These are phyloP conservation scores for Sphaerophoria taeniata DNA, from an alignment of 2,888 invertebrate species.

Conservation along the genomic window DNA sequence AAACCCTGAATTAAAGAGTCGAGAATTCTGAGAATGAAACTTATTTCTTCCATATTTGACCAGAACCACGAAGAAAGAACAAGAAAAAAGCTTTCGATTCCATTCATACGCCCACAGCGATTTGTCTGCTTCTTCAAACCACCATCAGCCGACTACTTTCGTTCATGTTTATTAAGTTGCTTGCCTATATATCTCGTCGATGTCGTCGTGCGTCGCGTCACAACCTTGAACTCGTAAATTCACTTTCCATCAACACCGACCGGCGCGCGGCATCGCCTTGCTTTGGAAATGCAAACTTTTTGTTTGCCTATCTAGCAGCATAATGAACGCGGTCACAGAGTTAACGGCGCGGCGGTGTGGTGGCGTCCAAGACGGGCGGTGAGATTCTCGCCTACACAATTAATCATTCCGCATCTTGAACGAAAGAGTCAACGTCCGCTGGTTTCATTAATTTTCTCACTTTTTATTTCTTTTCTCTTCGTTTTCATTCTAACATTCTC, in stretches of 20 bases:
- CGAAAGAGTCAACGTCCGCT: slow-evolving; percentile 62
- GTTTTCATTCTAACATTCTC: slow-evolving; percentile 14
- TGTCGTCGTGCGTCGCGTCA: slow-evolving; percentile 5
- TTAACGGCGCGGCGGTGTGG: slow-evolving; percentile 16
- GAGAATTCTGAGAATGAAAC: neutral
- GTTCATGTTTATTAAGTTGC: slow-evolving; percentile 25
- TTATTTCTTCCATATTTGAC: slow-evolving; percentile 14
- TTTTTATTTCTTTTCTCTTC: slow-evolving; percentile 9
- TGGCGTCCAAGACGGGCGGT: neutral
- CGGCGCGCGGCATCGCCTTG: no score
- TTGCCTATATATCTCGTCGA: slow-evolving; percentile 20
- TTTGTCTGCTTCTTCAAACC: neutral
- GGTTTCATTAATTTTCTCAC: slow-evolving; percentile 49
- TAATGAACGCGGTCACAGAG: slow-evolving; percentile 37
- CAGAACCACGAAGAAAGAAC: neutral
- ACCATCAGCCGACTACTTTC: slow-evolving; percentile 14
- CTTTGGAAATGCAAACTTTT: slow-evolving; percentile 35
- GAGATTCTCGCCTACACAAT: slow-evolving; percentile 56
- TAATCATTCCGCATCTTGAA: slow-evolving; percentile 58
- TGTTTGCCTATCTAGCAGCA: slow-evolving; percentile 17
- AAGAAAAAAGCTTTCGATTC: slow-evolving; percentile 37
- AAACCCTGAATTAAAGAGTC: neutral
- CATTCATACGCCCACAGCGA: slow-evolving; percentile 27
- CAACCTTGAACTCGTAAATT: slow-evolving; percentile 69
- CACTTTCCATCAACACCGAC: slow-evolving; percentile 38